phyloP scores from a whole-genome alignment of 1,140 invertebrate species.

The Apolygus lucorum region DNA sequence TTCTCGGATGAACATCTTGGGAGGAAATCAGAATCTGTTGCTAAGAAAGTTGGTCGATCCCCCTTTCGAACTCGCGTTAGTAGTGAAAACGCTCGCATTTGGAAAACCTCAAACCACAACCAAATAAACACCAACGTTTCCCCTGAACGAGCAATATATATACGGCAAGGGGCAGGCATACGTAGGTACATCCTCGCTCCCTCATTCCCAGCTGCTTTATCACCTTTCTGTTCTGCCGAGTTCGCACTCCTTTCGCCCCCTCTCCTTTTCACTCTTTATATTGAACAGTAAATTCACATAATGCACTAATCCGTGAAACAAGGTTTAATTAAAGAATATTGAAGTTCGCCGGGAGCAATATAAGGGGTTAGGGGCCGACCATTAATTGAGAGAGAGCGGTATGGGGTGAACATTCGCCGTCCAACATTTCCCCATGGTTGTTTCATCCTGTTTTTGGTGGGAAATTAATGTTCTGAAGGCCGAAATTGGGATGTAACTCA shows the following conservation, averaged over 20 bases:
- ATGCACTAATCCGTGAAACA: conserved; percentile 8
- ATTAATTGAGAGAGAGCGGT: neutral
- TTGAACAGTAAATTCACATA: conserved; percentile 13
- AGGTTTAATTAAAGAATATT: conserved; percentile 16
- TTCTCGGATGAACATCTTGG: too few relatives aligned
- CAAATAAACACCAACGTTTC: neutral
- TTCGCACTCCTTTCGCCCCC: neutral
- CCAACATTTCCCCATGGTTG: too few relatives aligned
- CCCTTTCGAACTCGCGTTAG: neutral
- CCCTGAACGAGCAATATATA: neutral
- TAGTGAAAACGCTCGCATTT: too few relatives aligned
- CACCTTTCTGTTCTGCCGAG: neutral
- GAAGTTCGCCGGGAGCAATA: neutral
- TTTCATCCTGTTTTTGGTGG: neutral
- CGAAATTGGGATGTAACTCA: too few relatives aligned
- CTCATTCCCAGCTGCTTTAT: neutral
- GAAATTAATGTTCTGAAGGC: neutral
- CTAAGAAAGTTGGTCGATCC: too few relatives aligned
- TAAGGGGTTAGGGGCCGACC: neutral
- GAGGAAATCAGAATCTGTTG: too few relatives aligned
- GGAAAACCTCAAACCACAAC: too few relatives aligned
- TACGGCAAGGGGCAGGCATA: too few relatives aligned
- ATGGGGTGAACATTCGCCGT: too few relatives aligned
- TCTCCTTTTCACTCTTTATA: neutral
- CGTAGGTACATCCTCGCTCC: too few relatives aligned